Conservation (phyloP, 2,888 invertebrate genomes). For the Prenolepis imparis region DNA sequence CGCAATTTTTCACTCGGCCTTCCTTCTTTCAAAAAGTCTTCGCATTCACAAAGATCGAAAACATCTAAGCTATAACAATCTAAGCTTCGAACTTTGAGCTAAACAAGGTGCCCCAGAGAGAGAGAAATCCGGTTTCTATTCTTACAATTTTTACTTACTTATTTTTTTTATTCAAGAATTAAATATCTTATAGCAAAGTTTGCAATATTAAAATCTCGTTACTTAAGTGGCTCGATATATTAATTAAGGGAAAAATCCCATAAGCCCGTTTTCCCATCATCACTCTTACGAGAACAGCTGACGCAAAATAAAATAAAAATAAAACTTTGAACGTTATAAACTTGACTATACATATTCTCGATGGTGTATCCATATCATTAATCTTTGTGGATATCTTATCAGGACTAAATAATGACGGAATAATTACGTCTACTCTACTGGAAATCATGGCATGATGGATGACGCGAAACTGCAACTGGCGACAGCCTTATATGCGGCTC, state of each 20-base stretch:
- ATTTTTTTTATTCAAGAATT: background rate
- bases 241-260: slow-evolving; percentile 36
- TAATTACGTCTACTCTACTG: slow-evolving; percentile 50
- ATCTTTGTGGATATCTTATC: slow-evolving; percentile 41
- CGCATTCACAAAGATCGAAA: background rate
- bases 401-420: slow-evolving; percentile 43
- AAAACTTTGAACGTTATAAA: background rate
- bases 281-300: slow-evolving; percentile 26
- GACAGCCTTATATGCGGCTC: slow-evolving; percentile 27
- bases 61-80: too few species aligned
- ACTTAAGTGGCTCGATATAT: slow-evolving; percentile 4
- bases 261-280: background rate
- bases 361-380: slow-evolving; percentile 30
- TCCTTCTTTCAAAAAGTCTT: background rate
- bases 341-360: background rate
- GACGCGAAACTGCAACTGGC: slow-evolving; percentile 41
- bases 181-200: background rate
- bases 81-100: background rate
- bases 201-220: background rate
- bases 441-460: slow-evolving; percentile 48
- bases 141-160: background rate
- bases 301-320: slow-evolving; percentile 7
- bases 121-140: background rate
- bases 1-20: background rate
- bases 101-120: background rate